These are phyloP conservation scores for Seira sanloemensis DNA, from an alignment of 2,888 invertebrate genomes.

Conservation along the genomic window DNA sequence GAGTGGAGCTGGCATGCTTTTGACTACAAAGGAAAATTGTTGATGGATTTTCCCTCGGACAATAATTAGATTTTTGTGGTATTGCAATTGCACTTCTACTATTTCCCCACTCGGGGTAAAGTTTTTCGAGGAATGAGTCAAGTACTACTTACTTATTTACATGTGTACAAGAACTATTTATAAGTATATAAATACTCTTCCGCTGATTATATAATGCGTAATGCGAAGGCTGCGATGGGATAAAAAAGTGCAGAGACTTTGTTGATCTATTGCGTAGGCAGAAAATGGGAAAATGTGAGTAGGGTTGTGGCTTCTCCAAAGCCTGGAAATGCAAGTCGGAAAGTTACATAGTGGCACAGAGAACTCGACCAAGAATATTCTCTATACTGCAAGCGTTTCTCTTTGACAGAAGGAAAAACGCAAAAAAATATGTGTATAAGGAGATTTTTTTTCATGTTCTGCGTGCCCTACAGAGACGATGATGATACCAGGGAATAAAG, in stretches of 20 bases:
- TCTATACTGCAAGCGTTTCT: too few species aligned
- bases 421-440: neutral
- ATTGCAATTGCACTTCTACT: neutral
- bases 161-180: too few species aligned
- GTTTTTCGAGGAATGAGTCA: neutral
- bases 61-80: too few species aligned
- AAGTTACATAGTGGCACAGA: too few species aligned
- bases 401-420: neutral
- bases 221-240: neutral
- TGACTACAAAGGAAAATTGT: too few species aligned
- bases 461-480: conserved; percentile 1
- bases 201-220: neutral
- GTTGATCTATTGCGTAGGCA: neutral
- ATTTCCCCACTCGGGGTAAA: neutral
- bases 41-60: too few species aligned
- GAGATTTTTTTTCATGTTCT: neutral
- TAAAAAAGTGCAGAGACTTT: neutral
- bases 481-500: too few species aligned
- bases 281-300: neutral
- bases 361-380: too few species aligned
- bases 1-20: too few species aligned
- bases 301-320: neutral
- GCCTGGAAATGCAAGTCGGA: neutral
- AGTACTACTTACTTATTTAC: too few species aligned
- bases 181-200: too few species aligned